Base-by-base conservation (phyloP, 64 coral and sea anemone genomes). In the Stylophora pistillata region DNA sequence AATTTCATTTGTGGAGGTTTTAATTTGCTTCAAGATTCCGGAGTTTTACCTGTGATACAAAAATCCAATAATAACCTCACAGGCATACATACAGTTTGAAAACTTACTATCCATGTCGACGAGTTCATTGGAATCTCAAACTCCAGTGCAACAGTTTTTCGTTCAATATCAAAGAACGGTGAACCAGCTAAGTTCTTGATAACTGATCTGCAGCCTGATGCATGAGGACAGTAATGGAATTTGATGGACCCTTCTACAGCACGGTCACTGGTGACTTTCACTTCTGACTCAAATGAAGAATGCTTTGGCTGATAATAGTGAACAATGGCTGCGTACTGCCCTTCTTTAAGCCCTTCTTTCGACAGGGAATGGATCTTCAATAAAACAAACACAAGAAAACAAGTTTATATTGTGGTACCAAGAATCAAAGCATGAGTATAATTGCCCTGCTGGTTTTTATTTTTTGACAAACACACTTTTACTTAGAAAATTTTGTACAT, bases 221-320 rank as follows among this genome's bases (percentile, higher is more conserved):
- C 73, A 30, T 95, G 89, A 21, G 97, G 97, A 70, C 97, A 99
- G 76, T 99, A 95, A 62, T 93, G 85, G 76, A 99, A 95, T 30
- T 92, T 57, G 3, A 93, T 82, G 23, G 12, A 70, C 4, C 93
- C 97, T 57, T 70, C 78, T 17, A 87, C 58, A 15, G 78, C 87
- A 31, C 60, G 81, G 14, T 78, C 94, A 33, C 93, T 92, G 33
- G 93, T 99, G 9, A 99, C 77, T 13, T 90, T 87, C 30, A 79
- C 88, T 52, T 58, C 23, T 27, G 94, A 68, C 15, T 65, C 76
- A 80, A 99, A 90, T 11, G 90, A 86, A 37, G 83, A 66, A 69
- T 99, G 93, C 66, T 88, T 90, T 53, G 97, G 87, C 63, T 99
- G 97, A 41, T 99, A 99, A 72, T 99, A 95, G 54, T 99, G 97